Percentiles rank a stretch among this genome's conserved stretches.
Evolutionary conservation across 2,797 vertebrate genomes (phyloP).

Genomic region (Cynopterus sphinx): DNA sequence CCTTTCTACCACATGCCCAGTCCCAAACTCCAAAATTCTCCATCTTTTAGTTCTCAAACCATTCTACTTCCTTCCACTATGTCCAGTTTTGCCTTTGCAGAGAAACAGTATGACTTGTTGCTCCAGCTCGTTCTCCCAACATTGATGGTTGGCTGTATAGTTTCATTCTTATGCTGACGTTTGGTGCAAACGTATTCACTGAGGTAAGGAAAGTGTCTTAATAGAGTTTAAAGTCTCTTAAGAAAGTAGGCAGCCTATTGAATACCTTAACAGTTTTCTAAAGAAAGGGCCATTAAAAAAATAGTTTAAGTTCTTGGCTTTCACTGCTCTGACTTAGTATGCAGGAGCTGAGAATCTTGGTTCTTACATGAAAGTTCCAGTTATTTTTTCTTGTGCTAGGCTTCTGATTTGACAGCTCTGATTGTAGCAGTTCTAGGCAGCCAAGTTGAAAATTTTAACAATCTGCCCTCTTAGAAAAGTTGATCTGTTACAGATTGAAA

Average conservation of each 20-base stretch:
- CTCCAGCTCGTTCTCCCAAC: not conserved
- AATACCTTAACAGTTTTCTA: not conserved
- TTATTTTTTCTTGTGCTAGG: not conserved
- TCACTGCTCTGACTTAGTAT: not conserved
- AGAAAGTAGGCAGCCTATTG: not conserved
- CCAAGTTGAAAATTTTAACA: constrained; percentile 44
- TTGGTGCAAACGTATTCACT: not conserved
- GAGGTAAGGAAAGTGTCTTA: not conserved
- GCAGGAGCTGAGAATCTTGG: not conserved
- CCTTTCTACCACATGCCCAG: not conserved
- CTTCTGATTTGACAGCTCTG: constrained; percentile 33
- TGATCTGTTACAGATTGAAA: constrained; percentile 66
- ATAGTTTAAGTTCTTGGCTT: not conserved
- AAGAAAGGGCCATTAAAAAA: not conserved
- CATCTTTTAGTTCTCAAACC: not conserved
- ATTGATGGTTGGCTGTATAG: not conserved
- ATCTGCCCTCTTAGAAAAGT: constrained; percentile 47
- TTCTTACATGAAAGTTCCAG: not conserved
- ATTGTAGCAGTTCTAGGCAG: not conserved
- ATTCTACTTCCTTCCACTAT: not conserved
- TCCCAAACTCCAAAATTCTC: not conserved
- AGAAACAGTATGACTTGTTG: not conserved
- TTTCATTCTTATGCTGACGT: not conserved
- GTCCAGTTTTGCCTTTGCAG: not conserved
- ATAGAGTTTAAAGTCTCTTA: not conserved